Evolutionary conservation across 2,888 invertebrate species (phyloP), one percentile per base, ranked within the genome.

Genomic region (Hartigia nigra): DNA sequence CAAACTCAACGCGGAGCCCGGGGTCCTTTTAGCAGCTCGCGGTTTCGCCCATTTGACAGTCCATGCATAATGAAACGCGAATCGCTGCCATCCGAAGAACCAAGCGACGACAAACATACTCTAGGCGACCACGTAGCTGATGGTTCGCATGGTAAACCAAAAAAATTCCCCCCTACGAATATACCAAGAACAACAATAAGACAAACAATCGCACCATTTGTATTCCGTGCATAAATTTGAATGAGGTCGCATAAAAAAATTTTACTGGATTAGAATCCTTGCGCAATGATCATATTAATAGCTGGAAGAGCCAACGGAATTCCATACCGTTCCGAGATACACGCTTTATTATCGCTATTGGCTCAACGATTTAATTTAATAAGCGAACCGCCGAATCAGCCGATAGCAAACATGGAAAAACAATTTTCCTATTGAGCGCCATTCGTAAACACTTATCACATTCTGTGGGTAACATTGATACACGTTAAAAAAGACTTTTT

Each of bases 351-450:
- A 87, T 87, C 87, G 84, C 84, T 85, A 89, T 88, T 87, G 86
- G 87, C 87, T 88, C 86, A 88, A 84, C 87, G 84, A 86, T 88
- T 87, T 87, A 88, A 88, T 88, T 88, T 87, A 88, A 88, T 88
- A 88, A 86, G 83, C 84, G 84, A 82, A 83, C 82, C 82, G 83
- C 84, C 83, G 88, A 88, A 74, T 77, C 69, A 11, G 72, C 32
- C 82, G 89, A 88, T 87, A 86, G 82, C 83, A 82, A 86, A 87
- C 87, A 87, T 84, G 86, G 86, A 87, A 89, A 88, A 88, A 87
- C 87, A 88, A 87, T 87, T 88, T 55, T 88, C 83, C 83, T 82
- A 79, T 80, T 81, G 84, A 87, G 84, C 81, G 81, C 83, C 82
- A 85, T 85, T 55, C 23, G 55, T 55, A 55, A 55, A 55, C 55